Percentiles rank a stretch among this genome's conserved stretches.
Conservation (phyloP, 2,797 vertebrate species). For the Acipenser ruthenus region DNA sequence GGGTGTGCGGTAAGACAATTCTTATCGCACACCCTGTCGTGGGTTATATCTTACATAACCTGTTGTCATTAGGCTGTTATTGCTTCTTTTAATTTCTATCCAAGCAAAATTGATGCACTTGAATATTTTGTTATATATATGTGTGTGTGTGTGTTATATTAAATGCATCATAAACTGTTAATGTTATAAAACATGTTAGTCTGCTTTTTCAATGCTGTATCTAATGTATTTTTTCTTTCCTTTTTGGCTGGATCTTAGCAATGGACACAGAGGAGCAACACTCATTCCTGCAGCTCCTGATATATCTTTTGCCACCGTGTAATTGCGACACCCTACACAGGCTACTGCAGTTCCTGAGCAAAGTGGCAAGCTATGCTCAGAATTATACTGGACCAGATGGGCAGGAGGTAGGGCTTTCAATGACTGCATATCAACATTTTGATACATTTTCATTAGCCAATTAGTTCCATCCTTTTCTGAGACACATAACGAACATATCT, state of each 20-base stretch:
- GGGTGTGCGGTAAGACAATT: too few relatives aligned
- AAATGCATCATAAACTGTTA: too few relatives aligned
- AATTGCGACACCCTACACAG: slow-evolving; percentile 84
- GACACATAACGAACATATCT: too few relatives aligned
- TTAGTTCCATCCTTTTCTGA: too few relatives aligned
- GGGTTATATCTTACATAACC: too few relatives aligned
- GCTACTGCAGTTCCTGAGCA: slow-evolving; percentile 67
- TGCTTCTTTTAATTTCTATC: too few relatives aligned
- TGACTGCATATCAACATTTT: not conserved
- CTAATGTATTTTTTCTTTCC: not conserved
- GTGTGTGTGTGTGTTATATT: too few relatives aligned
- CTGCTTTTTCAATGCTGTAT: not conserved
- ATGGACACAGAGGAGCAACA: slow-evolving; percentile 64
- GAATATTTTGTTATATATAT: too few relatives aligned
- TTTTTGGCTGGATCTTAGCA: slow-evolving; percentile 37
- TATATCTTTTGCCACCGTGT: slow-evolving; percentile 81
- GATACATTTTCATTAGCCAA: too few relatives aligned
- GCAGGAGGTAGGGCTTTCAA: slow-evolving; percentile 54
- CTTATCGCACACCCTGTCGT: too few relatives aligned
- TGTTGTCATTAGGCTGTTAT: too few relatives aligned
- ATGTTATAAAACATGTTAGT: not conserved
- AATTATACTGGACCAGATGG: slow-evolving; percentile 56
- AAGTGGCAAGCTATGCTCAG: slow-evolving; percentile 69
- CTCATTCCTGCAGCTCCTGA: slow-evolving; percentile 71
- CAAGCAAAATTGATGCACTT: too few relatives aligned